Base-by-base conservation (phyloP, 2,888 invertebrate species). In the Drosophila demipolita region DNA sequence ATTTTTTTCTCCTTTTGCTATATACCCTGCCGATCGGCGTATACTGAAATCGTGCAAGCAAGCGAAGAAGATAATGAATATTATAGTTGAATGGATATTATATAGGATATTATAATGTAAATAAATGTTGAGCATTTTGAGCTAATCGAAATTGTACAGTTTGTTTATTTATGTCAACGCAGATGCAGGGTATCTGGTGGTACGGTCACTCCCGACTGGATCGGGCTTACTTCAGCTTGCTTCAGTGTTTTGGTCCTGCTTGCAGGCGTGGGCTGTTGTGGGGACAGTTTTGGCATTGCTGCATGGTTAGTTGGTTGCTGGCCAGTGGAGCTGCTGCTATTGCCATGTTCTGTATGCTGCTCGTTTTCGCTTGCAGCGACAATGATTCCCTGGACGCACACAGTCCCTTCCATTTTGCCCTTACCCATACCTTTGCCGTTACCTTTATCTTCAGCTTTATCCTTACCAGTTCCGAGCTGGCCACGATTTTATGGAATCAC, bases 401-500 rank as follows among this genome's bases (percentile, higher is more conserved):
- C 55, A 55, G 55, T 40, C 38, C 26, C 29, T 20, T 15, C 26
- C n/a, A 32, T 40, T 29, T 20, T 29, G 29, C 8, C 15, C 35
- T 5, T 12, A 52, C 8, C 12, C 26, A 26, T 11, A 54, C 26
- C n/a, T 12, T 5, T 7, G 20, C 8, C 12, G 23, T 38, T 11
- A 54, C 26, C 26, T 20, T 45, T 45, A 23, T 45, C 23, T 45
- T 15, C 45, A 15, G 23, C 15, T 23, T 45, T 23, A 23, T 23
- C 48, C 20, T 36, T 40, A n/a, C 23, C 17, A 17, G 40, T 35
- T n/a, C 15, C 36, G 7, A 36, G 35, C 64, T 61, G 60, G 69
- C 59, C 79, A 75, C 72, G 83, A 82, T 83, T 86, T 88, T 88
- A 86, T 86, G 82, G 86, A 83, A 88, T 86, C 85, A 83, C 82